These are phyloP conservation scores for Acanthurus tractus DNA, from an alignment of 2,797 vertebrate genomes.

Conservation along the genomic window DNA sequence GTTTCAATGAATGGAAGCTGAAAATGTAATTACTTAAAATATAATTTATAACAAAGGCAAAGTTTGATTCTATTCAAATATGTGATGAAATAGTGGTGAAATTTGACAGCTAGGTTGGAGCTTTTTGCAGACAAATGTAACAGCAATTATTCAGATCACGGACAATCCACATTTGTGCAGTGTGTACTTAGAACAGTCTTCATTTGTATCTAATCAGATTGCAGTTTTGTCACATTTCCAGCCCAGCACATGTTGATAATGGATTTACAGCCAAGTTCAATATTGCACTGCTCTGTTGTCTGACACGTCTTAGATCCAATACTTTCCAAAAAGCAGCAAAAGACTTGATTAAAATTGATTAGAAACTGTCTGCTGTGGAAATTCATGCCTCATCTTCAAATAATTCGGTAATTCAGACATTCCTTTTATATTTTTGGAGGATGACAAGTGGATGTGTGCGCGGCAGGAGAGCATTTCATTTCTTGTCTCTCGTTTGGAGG, in stretches of 20 bases:
- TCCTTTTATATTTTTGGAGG: constrained; percentile 53
- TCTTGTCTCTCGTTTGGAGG: constrained; percentile 62
- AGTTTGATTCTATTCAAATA: constrained; percentile 12
- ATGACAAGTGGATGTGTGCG: constrained; percentile 26
- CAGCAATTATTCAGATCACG: constrained; percentile 47
- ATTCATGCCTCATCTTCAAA: constrained; percentile 77
- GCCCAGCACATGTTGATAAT: constrained; percentile 57
- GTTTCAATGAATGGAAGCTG: constrained; percentile 11
- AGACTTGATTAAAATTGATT: constrained; percentile 85
- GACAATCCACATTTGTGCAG: constrained; percentile 2
- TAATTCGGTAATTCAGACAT: constrained; percentile 76
- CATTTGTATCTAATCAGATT: constrained; percentile 62
- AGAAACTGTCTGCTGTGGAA: constrained; percentile 72
- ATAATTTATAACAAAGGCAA: constrained; percentile 13
- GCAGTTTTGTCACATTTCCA: constrained; percentile 74
- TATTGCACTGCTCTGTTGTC: constrained; percentile 39
- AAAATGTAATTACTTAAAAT: constrained; percentile 19
- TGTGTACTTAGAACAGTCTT: constrained; percentile 42
- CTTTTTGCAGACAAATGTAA: constrained; percentile 34
- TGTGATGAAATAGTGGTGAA: constrained; percentile 30
- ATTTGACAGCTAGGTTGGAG: constrained; percentile 12
- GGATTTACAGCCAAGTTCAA: constrained; percentile 65
- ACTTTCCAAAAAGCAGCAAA: constrained; percentile 53
- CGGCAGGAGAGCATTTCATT: constrained; percentile 39
- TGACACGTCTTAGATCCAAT: constrained; percentile 57